A percentile compares a stretch with the other conserved stretches of the same genome.
phyloP scores from a whole-genome alignment of 1,140 invertebrate species.

The Vanessa atalanta region DNA sequence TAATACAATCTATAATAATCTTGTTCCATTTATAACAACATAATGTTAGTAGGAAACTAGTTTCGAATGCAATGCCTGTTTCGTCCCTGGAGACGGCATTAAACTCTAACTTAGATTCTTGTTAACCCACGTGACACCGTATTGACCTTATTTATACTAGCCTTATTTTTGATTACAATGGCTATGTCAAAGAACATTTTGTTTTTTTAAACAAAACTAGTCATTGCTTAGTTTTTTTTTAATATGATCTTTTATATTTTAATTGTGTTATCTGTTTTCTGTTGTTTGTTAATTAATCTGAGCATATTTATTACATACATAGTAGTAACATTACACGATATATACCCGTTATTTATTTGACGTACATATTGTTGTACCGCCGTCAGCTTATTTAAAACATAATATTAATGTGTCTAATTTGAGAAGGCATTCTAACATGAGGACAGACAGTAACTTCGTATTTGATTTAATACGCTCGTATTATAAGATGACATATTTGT shows the following conservation, averaged over 20 bases:
- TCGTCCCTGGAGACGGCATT: slow-evolving; percentile 20
- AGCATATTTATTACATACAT: too few species aligned
- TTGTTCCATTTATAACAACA: slow-evolving; percentile 36
- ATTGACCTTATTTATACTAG: slow-evolving; percentile 14
- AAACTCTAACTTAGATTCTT: slow-evolving; percentile 30
- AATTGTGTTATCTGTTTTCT: too few species aligned
- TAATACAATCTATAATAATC: slow-evolving; percentile 37
- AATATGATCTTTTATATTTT: too few species aligned
- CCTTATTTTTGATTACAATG: slow-evolving; percentile 22
- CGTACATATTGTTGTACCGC: background rate
- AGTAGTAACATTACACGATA: too few species aligned
- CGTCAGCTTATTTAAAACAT: background rate
- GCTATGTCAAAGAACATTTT: background rate
- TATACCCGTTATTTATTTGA: background rate
- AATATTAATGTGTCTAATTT: background rate
- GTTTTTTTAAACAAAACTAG: too few species aligned
- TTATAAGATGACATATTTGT: background rate
- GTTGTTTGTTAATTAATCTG: too few species aligned
- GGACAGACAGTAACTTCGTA: background rate
- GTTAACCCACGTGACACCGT: slow-evolving; percentile 22
- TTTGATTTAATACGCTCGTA: background rate
- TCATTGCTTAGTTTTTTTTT: background rate
- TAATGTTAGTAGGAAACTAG: slow-evolving; percentile 33
- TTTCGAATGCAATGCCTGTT: slow-evolving; percentile 29
- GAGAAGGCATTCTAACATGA: background rate